phyloP scores from a whole-genome alignment of 2,888 invertebrate genomes.

The Pharmacophagus antenor region DNA sequence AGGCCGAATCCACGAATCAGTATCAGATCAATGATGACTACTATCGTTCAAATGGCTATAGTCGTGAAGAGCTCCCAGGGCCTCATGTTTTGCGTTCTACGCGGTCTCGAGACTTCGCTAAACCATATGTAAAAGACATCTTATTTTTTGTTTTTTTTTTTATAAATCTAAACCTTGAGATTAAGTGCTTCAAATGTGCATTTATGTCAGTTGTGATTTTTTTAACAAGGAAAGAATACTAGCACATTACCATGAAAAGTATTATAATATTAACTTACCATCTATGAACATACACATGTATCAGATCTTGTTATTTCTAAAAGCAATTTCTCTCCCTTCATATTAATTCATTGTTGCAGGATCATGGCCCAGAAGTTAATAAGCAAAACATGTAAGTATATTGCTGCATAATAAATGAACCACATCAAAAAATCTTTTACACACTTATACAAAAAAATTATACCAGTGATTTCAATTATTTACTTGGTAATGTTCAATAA shows the following conservation, averaged over 20 bases:
- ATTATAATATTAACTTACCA: no score
- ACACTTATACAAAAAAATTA: no score
- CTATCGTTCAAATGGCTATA: slow-evolving; percentile 13
- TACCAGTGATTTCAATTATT: no score
- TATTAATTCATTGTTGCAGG: slow-evolving; percentile 18
- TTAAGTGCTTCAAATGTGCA: no score
- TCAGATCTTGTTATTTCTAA: neutral
- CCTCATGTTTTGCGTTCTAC: slow-evolving; percentile 26
- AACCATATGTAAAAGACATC: slow-evolving; percentile 16
- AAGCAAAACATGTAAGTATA: slow-evolving; percentile 27
- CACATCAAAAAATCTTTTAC: no score
- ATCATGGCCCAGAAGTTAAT: slow-evolving; percentile 22
- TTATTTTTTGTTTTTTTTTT: neutral
- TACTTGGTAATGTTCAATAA: no score
- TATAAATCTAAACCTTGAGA: neutral
- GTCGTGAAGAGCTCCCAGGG: slow-evolving; percentile 19
- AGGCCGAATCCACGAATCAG: slow-evolving; percentile 23
- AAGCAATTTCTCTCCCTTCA: neutral
- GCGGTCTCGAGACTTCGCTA: slow-evolving; percentile 8
- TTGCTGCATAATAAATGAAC: neutral
- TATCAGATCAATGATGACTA: slow-evolving; percentile 17
- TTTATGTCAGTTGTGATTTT: no score
- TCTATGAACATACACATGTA: neutral
- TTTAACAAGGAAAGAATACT: no score
- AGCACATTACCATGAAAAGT: no score